Conservation (phyloP, 1,140 invertebrate species). For the Littorina saxatilis region DNA sequence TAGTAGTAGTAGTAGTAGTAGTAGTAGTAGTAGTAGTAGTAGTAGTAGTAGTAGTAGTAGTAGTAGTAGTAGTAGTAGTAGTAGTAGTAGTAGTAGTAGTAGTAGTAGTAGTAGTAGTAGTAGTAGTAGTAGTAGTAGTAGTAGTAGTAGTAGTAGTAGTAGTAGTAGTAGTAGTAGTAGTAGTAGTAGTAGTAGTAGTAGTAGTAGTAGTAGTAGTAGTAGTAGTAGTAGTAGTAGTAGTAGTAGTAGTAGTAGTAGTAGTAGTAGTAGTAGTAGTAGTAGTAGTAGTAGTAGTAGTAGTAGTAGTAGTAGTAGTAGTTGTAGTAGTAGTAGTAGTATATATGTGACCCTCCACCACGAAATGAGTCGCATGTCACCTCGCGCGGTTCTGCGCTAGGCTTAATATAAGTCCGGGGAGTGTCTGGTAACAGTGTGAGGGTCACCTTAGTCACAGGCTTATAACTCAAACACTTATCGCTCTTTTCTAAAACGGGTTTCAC, state of each 20-base stretch:
- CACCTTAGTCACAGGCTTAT: no score
- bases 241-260: conserved; percentile 2
- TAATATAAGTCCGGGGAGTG: no score
- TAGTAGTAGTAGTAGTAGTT: conserved; percentile 10
- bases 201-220: conserved; percentile 10
- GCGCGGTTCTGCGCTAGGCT: no score
- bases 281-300: conserved; percentile 10
- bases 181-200: conserved; percentile 10
- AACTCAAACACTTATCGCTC: no score
- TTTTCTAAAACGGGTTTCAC: no score
- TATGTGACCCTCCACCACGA: no score
- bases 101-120: conserved; percentile 10
- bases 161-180: conserved; percentile 10
- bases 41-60: conserved; percentile 10
- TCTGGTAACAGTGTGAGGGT: no score
- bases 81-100: conserved; percentile 10
- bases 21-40: conserved; percentile 10
- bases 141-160: conserved; percentile 10
- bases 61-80: conserved; percentile 10
- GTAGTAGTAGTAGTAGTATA: conserved; percentile 10
- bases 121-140: conserved; percentile 10
- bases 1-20: conserved; percentile 10
- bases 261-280: conserved; percentile 10
- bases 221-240: conserved; percentile 10
- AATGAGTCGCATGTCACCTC: no score